Evolutionary conservation across 2,797 vertebrate genomes (phyloP), one percentile per base, ranked within the genome.

Genomic region (Oceanodroma leucorhoa): DNA sequence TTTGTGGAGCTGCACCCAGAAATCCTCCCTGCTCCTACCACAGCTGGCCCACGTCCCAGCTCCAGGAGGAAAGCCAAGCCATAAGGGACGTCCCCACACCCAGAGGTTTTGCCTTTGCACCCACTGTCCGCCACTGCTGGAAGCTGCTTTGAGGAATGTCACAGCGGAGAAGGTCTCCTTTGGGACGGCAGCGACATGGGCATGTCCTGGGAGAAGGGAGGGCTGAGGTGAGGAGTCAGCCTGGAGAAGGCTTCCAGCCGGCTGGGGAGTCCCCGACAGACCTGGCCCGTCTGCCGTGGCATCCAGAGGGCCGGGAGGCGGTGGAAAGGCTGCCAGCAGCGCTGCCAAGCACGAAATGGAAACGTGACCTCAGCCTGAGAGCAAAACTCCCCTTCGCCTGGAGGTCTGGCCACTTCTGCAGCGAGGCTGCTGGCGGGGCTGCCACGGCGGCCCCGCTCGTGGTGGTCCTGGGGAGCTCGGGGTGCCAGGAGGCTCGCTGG

Each of bases 391-490:
- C 7, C 57, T 87, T 40, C 0, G 5, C 30, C 32, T 48, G 45
- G 57, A 55, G 41, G 26, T 27, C 32, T 32, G 45, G 45, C 27
- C 18, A 2, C 32, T 27, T 43, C 46, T 36, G 66, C 26, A 19
- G 65, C 9, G 16, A 16, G 34, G n/a, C n/a, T 36, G 65, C 38
- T 54, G 69, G 51, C 1, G 5, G 45, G 45, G 65, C 45, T 43
- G 24, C 45, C 20, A 15, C 45, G 36, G 30, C 8, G 1, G 36
- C 38, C 54, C 36, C 4, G 1, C 18, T 40, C 2, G 0, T 18
- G 58, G 81, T 40, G 50, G 41, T 23, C 43, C 60, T 3, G 4
- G n/a, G 32, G 58, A 46, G n/a, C 48, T 19, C 3, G 8, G 10
- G 30, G 1, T 30, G 70, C 48, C 51, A 13, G 41, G 29, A 38